These are phyloP conservation scores for Sylvilagus floridanus DNA, from an alignment of 2,797 vertebrate species.

Conservation along the genomic window DNA sequence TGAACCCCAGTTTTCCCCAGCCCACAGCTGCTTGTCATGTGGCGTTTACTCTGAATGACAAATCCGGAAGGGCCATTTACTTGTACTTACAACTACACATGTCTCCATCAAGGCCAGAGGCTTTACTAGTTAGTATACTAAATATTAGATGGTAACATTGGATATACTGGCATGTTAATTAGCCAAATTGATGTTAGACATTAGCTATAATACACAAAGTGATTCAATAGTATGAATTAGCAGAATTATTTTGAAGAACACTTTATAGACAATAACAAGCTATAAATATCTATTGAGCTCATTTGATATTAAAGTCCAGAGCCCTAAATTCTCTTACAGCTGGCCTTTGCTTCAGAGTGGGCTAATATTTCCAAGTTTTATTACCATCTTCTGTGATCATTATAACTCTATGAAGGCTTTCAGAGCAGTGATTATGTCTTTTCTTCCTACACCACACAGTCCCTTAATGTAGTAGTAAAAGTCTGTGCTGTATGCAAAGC, in stretches of 20 bases:
- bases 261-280: not conserved
- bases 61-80: not conserved
- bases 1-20: not conserved
- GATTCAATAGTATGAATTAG: not conserved
- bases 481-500: fast-evolving
- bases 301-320: not conserved
- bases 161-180: not conserved
- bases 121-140: not conserved
- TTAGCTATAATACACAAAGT: not conserved
- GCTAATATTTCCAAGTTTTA: too few relatives aligned
- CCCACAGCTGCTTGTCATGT: not conserved
- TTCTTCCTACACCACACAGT: fast-evolving
- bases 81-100: not conserved
- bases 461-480: not conserved
- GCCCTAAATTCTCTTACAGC: too few relatives aligned
- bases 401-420: not conserved
- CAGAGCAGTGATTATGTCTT: not conserved
- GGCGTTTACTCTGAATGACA: not conserved
- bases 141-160: not conserved
- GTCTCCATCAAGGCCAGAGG: too few relatives aligned
- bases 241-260: not conserved
- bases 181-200: not conserved
- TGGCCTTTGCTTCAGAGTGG: not conserved
- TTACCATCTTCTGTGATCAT: not conserved
- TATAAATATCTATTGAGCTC: not conserved